Evolutionary conservation across 2,797 vertebrate species (phyloP), one percentile per base, ranked within the genome.

Genomic region (Tapera naevia): DNA sequence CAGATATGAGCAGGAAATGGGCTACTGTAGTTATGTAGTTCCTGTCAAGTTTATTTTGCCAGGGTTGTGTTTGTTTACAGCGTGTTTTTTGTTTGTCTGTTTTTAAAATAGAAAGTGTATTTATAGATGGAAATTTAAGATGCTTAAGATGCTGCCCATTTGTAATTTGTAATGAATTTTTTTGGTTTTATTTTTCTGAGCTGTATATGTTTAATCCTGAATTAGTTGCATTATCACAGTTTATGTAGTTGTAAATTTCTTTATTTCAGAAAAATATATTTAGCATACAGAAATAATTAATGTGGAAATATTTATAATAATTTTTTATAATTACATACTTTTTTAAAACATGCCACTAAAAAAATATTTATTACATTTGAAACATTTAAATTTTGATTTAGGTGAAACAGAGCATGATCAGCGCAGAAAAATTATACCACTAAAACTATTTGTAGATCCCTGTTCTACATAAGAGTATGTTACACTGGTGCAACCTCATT

Each of bases 11-110:
- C 84, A 89, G 91, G 89, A 94, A 96, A 89, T 85, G 35, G 87
- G 41, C 43, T 90, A 35, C 86, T 62, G 62, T 79, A 92, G 80
- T 89, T 93, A 69, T 78, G 83, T 58, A 94, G 92, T 88, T 95
- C 83, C 93, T 93, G 83, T 96, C 83, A 93, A 84, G 58, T 94
- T 94, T 95, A 67, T 95, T 88, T 93, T 48, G 56, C 33, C 32
- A 27, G 32, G 22, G 16, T 71, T 81, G 18, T n/a, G n/a, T n/a
- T n/a, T 89, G 46, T 94, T 95, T 86, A 73, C 1, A 13, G 48
- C 11, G 5, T 17, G 0, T 1, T 6, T 24, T 32, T 46, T n/a
- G n/a, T 17, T 8, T 25, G 71, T 54, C 72, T n/a, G 23, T 53
- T 32, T 56, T 3, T 33, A 15, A 28, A 45, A 39, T 8, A 0